Conservation (phyloP, 2,113 vertebrate species). For the Thinocorus orbignyianus region DNA sequence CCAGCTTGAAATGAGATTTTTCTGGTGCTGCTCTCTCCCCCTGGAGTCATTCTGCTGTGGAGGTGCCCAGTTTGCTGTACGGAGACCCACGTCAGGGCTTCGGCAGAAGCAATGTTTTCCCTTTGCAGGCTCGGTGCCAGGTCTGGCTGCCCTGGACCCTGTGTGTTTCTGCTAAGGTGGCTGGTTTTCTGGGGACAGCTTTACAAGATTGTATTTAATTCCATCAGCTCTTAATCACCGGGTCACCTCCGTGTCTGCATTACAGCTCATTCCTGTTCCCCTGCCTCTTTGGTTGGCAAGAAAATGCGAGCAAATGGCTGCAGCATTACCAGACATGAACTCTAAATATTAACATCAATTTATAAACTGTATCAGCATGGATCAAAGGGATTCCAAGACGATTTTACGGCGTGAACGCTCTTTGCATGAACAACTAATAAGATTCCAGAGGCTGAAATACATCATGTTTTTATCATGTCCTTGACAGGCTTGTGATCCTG, state of each 20-base stretch:
- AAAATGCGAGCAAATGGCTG: constrained; percentile 48
- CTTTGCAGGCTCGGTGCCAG: neutral
- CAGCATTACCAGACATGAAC: constrained; percentile 34
- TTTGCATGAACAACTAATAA: constrained; percentile 55
- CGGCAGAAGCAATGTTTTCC: neutral
- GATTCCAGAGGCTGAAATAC: constrained; percentile 47
- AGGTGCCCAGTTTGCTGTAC: neutral
- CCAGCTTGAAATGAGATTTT: neutral
- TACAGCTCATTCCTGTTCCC: neutral
- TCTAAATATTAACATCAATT: constrained; percentile 69
- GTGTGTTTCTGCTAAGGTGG: neutral
- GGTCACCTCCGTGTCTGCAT: neutral
- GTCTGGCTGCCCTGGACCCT: neutral
- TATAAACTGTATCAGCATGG: constrained; percentile 55
- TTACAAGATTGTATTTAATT: neutral
- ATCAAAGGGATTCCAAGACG: constrained; percentile 63
- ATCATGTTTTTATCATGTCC: constrained; percentile 27
- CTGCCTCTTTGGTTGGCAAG: neutral
- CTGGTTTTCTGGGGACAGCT: neutral
- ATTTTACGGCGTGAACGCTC: neutral
- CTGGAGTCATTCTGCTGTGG: fast-evolving
- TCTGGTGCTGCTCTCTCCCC: neutral
- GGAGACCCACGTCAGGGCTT: neutral
- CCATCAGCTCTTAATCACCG: neutral
- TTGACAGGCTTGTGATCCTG: constrained; percentile 30